Evolutionary conservation across 2,888 invertebrate species (phyloP).

Genomic region (Pardosa pseudoannulata): DNA sequence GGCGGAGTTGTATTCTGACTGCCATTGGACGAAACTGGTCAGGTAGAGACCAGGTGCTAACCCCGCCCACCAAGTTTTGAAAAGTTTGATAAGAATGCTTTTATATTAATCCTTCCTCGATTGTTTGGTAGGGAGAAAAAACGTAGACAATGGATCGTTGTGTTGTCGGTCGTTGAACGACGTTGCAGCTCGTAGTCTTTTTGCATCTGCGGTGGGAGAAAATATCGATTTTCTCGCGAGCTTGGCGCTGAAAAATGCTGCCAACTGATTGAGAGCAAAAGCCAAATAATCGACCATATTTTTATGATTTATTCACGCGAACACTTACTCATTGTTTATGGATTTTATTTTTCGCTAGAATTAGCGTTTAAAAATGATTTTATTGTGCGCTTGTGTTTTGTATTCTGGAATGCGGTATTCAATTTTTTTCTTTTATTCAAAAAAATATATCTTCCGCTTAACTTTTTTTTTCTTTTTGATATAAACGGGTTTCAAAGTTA

Average conservation of each 20-base stretch:
- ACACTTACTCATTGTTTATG: too few species aligned
- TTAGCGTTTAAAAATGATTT: too few species aligned
- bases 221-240: neutral
- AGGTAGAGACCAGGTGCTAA: slow-evolving; percentile 51
- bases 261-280: neutral
- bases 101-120: slow-evolving; percentile 6
- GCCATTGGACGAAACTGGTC: slow-evolving; percentile 31
- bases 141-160: neutral
- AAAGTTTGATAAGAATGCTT: neutral
- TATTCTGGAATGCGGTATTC: too few species aligned
- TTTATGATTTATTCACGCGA: neutral
- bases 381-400: too few species aligned
- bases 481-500: too few species aligned
- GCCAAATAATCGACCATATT: neutral
- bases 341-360: too few species aligned
- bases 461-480: too few species aligned
- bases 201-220: neutral
- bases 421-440: too few species aligned
- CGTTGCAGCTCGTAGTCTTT: neutral
- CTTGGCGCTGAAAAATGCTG: neutral
- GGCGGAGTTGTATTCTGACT: slow-evolving; percentile 33
- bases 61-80: slow-evolving; percentile 23
- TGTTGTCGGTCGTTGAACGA: neutral
- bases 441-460: too few species aligned
- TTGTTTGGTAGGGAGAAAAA: neutral